Base-by-base conservation (phyloP, 2,888 invertebrate species). In the Caradrina kadenii region DNA sequence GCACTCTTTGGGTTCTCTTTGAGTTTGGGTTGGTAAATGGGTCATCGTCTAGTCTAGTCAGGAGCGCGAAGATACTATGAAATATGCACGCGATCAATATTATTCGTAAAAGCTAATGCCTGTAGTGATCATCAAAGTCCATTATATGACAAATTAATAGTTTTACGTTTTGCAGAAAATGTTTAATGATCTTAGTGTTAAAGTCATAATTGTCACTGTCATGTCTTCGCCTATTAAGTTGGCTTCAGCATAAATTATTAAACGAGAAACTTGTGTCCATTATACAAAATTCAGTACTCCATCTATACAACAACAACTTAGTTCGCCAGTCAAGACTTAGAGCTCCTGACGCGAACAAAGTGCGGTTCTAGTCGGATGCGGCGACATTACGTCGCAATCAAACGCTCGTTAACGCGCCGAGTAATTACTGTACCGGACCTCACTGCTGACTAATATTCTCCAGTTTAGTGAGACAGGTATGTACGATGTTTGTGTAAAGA, bases 301-400 rank as follows among this genome's bases (percentile, higher is more conserved):
- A 35, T 48, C 69, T 19, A 35, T 15, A 52, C 21, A 55, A 66
- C 75, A 60, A 55, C 35, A 78, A 54, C 59, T 72, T 72, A 49
- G 45, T 61, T 71, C 49, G 19, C 42, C 15, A 56, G 73, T 17
- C 53, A 55, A 67, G 71, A 55, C 68, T 62, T 55, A 61, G 50
- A 69, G 50, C 54, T 61, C 22, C 15, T 39, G 80, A 76, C 82
- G 52, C 49, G 66, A 82, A 82, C 80, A 73, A 80, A 83, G 73
- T 78, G 71, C n/a, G 80, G 67, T 71, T 58, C 56, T 45, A 49
- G 69, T 63, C 55, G 78, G 77, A 71, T 70, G 77, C 81, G 79
- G 76, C 55, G 87, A 90, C 89, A 90, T 91, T 91, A 90, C 89
- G 80, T 82, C 82, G 90, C 91, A 90, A 92, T 92, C 90, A 91